phyloP scores from a whole-genome alignment of 2,888 invertebrate species.

The Macaria liturata region DNA sequence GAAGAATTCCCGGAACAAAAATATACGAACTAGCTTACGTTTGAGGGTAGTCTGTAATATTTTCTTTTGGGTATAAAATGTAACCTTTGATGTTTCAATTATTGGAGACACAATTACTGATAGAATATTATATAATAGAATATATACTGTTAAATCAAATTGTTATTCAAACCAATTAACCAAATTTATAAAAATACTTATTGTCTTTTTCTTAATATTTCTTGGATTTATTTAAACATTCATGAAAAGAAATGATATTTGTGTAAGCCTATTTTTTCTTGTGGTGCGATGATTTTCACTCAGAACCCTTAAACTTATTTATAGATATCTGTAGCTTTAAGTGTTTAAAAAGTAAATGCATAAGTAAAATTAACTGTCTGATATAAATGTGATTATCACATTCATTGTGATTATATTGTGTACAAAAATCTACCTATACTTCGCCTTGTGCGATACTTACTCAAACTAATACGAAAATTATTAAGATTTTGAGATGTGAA shows the following conservation, averaged over 20 bases:
- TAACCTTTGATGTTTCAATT: no score
- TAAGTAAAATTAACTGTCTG: conserved; percentile 48
- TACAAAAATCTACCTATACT: conserved; percentile 49
- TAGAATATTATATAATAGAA: no score
- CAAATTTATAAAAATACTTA: no score
- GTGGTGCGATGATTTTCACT: conserved; percentile 40
- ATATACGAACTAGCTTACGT: not conserved
- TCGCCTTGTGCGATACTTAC: conserved; percentile 60
- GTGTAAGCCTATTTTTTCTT: no score
- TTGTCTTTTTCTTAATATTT: no score
- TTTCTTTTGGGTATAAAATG: no score
- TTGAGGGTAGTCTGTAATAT: no score
- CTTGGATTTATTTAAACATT: no score
- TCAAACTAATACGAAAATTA: conserved; percentile 40
- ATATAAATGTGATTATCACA: conserved; percentile 47
- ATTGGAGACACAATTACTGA: no score
- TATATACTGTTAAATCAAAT: no score
- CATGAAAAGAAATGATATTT: no score
- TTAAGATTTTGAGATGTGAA: conserved; percentile 34
- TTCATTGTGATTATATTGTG: conserved; percentile 33
- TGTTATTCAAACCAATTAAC: no score
- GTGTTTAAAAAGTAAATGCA: conserved; percentile 71
- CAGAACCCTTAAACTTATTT: conserved; percentile 53
- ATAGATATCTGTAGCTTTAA: conserved; percentile 78
- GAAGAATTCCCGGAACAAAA: conserved; percentile 8